These are phyloP conservation scores for Tyrannus savana DNA, from an alignment of 2,113 vertebrate species.

Conservation along the genomic window DNA sequence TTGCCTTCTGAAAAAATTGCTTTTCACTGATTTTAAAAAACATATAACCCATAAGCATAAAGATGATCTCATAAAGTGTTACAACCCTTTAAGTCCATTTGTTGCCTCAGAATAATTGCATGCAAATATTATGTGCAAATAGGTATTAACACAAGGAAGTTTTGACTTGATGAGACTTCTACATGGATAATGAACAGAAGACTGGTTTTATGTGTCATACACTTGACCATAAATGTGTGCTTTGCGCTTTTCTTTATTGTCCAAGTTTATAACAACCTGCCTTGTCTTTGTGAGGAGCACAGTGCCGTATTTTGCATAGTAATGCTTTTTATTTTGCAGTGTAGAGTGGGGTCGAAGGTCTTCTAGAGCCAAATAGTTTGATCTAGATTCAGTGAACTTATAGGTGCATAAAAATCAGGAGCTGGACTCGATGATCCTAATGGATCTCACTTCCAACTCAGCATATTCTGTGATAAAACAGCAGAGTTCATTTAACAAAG, in stretches of 20 bases:
- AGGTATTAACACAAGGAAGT: not conserved
- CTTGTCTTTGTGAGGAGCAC: not conserved
- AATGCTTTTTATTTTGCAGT: not conserved
- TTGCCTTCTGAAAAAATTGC: not conserved
- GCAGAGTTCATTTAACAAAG: not conserved
- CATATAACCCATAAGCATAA: not conserved
- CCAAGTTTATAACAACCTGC: not conserved
- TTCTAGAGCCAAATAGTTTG: not conserved
- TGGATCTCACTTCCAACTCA: not conserved
- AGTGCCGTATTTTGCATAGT: not conserved
- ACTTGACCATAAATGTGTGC: fast-evolving
- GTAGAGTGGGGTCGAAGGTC: not conserved
- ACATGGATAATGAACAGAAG: not conserved
- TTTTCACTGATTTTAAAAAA: not conserved
- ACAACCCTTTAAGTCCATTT: not conserved
- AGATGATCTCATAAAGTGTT: not conserved
- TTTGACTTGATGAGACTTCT: not conserved
- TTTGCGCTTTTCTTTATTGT: not conserved
- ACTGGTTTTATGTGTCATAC: not conserved
- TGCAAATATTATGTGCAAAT: not conserved
- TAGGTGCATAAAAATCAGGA: not conserved
- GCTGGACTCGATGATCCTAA: not conserved
- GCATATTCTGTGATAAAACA: not conserved
- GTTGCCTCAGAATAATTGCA: not conserved
- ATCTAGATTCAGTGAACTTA: not conserved